Conservation (phyloP, 2,888 invertebrate species). For the Amphiduros pacificus region DNA sequence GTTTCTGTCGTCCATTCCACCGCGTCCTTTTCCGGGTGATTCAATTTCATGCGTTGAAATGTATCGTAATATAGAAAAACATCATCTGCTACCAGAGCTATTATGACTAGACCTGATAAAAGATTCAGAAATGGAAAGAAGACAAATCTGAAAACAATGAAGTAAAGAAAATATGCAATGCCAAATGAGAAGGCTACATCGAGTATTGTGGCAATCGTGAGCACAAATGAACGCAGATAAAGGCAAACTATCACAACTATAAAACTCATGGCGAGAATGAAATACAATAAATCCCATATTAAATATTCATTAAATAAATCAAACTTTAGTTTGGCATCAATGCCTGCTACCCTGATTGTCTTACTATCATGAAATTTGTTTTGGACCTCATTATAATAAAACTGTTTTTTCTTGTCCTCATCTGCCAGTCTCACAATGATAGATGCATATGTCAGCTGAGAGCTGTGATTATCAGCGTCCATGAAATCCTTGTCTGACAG, state of each 20-base stretch:
- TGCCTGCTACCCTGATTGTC: neutral
- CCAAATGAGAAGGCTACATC: neutral
- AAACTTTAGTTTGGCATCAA: neutral
- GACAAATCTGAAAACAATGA: neutral
- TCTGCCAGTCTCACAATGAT: neutral
- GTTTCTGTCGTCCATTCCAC: neutral
- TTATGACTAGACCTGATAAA: neutral
- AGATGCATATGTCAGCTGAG: neutral
- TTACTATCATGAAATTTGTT: neutral
- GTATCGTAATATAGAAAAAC: neutral
- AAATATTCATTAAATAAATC: neutral
- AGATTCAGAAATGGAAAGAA: neutral
- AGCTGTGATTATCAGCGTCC: too few relatives aligned
- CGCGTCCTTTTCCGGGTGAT: neutral
- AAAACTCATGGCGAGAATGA: neutral
- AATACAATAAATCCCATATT: neutral
- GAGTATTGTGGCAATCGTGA: neutral
- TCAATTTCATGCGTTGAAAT: neutral
- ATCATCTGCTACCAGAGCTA: slow-evolving; percentile 1
- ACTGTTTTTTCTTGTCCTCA: neutral
- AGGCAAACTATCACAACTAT: neutral
- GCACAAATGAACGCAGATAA: neutral
- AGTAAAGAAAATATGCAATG: neutral
- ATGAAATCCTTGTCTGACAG: neutral
- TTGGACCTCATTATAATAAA: neutral